A percentile compares a stretch with the other conserved stretches of the same genome.
phyloP scores from a whole-genome alignment of 1,140 invertebrate species.

The Bombus picipes region DNA sequence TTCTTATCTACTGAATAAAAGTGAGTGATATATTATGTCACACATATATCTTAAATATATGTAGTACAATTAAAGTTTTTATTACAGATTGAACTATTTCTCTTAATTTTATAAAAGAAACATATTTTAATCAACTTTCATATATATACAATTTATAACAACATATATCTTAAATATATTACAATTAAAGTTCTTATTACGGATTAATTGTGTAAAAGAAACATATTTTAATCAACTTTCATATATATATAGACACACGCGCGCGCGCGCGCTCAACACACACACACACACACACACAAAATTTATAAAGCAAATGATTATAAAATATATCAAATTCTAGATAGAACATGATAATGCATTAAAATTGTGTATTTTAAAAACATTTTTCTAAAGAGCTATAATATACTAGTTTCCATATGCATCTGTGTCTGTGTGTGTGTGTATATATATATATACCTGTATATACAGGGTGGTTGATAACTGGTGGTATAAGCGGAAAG shows the following conservation, averaged over 20 bases:
- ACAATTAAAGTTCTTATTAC: conserved; percentile 1
- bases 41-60: conserved; percentile 17
- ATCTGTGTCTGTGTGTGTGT: fast-evolving
- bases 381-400: conserved; percentile 10
- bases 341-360: conserved; percentile 2
- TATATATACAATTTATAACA: neutral
- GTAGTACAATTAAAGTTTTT: neutral
- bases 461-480: too few relatives aligned
- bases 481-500: too few relatives aligned
- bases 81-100: neutral
- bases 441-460: too few relatives aligned
- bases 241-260: neutral
- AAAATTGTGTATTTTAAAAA: conserved; percentile 25
- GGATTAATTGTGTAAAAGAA: neutral
- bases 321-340: conserved; percentile 3
- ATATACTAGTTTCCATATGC: neutral
- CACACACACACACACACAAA: too few relatives aligned
- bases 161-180: conserved; percentile 26
- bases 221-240: conserved; percentile 2
- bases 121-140: conserved; percentile 3
- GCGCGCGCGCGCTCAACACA: too few relatives aligned
- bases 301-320: conserved; percentile 21
- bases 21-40: neutral
- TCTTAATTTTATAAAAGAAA: conserved; percentile 7
- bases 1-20: conserved; percentile 8